phyloP scores from a whole-genome alignment of 2,113 vertebrate species.

The Pitta sordida region DNA sequence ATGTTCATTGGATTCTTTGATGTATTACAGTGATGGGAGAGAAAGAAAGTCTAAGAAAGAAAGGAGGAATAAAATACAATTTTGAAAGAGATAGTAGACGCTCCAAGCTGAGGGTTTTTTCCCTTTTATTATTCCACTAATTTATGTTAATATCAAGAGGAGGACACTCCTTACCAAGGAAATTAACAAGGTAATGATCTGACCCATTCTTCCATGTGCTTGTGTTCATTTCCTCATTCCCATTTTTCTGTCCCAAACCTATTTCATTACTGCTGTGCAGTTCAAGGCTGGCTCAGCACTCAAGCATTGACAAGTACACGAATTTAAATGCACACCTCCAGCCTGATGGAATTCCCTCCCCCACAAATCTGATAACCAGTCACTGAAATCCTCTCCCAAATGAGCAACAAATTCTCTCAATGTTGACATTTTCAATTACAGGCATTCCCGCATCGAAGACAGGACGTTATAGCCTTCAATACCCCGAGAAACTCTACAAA shows the following conservation, averaged over 20 bases:
- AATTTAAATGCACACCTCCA: not conserved
- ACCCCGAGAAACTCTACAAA: not conserved
- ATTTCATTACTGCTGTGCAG: not conserved
- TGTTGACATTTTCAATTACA: not conserved
- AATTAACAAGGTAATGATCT: not conserved
- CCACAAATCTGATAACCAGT: not conserved
- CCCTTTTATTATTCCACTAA: not conserved
- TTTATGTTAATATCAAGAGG: not conserved
- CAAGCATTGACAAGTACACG: not conserved
- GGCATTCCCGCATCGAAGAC: not conserved
- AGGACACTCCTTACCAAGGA: not conserved
- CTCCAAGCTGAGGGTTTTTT: not conserved
- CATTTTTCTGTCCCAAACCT: not conserved
- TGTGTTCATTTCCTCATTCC: not conserved
- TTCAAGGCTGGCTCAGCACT: not conserved
- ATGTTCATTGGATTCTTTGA: not conserved
- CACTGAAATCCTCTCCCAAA: not conserved
- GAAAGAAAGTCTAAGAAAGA: not conserved
- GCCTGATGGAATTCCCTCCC: not conserved
- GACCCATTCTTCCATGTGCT: not conserved
- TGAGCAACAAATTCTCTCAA: not conserved
- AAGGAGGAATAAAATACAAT: not conserved
- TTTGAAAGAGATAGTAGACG: not conserved
- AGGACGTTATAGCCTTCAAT: not conserved
- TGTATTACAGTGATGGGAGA: not conserved